phyloP scores from a whole-genome alignment of 2,797 vertebrate genomes.

The Lutra lutra region DNA sequence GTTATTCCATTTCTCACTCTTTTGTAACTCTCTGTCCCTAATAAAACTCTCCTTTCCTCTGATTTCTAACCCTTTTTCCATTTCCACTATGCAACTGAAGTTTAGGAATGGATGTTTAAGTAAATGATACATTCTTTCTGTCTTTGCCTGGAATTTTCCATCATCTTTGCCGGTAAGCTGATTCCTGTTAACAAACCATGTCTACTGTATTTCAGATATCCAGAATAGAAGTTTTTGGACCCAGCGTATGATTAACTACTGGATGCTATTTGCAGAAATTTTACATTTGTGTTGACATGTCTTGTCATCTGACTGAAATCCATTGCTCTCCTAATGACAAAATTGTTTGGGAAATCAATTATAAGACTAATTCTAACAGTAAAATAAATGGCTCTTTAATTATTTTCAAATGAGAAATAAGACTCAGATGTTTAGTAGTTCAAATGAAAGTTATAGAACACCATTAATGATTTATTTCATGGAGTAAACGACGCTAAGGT shows the following conservation, averaged over 20 bases:
- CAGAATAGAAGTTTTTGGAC: conserved; percentile 6
- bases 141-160: neutral
- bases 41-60: neutral
- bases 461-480: conserved; percentile 13
- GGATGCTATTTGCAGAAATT: conserved; percentile 42
- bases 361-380: conserved; percentile 41
- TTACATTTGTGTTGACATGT: conserved; percentile 53
- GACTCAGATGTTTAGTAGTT: conserved; percentile 55
- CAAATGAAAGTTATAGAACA: conserved; percentile 20
- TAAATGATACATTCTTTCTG: neutral
- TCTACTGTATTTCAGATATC: neutral
- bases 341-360: conserved; percentile 38
- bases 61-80: neutral
- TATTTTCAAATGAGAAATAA: conserved; percentile 62
- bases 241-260: neutral
- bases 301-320: conserved; percentile 29
- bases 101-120: neutral
- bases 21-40: neutral
- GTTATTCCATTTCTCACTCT: neutral
- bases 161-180: neutral
- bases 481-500: neutral
- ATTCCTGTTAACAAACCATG: neutral
- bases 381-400: conserved; percentile 57
- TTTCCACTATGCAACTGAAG: neutral
- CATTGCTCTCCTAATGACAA: conserved; percentile 27